phyloP scores from a whole-genome alignment of 2,888 invertebrate species.

The Mesochorus sp. region DNA sequence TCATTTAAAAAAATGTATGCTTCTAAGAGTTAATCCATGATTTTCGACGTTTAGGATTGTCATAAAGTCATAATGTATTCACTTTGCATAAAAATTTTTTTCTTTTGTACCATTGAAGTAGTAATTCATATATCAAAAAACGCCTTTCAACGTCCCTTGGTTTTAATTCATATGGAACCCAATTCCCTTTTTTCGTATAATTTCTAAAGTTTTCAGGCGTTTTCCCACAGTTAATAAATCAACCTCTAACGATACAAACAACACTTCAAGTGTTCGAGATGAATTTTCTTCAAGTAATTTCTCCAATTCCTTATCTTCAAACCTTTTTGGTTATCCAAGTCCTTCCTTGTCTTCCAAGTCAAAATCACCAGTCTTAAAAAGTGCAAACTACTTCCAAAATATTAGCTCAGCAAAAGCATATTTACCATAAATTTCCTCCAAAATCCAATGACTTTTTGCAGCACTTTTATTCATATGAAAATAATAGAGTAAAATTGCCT shows the following conservation, averaged over 20 bases:
- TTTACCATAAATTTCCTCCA: constrained; percentile 13
- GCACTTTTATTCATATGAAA: too few species aligned
- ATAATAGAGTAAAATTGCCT: too few species aligned
- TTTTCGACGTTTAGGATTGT: constrained; percentile 35
- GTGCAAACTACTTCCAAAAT: constrained; percentile 51
- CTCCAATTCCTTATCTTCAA: constrained; percentile 61
- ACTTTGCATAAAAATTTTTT: constrained; percentile 61
- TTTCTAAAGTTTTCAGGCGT: constrained; percentile 62
- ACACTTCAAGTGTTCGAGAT: constrained; percentile 61
- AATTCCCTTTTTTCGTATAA: constrained; percentile 54
- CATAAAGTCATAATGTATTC: constrained; percentile 53
- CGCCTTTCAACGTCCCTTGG: constrained; percentile 50
- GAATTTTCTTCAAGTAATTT: constrained; percentile 57
- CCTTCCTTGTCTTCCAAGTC: constrained; percentile 53
- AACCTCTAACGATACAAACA: constrained; percentile 60
- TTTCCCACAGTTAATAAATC: constrained; percentile 59
- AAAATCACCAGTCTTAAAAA: constrained; percentile 62
- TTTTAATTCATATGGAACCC: constrained; percentile 55
- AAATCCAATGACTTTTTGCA: constrained; percentile 14
- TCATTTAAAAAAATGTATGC: too few species aligned
- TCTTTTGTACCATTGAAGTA: constrained; percentile 58
- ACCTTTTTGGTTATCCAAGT: constrained; percentile 36
- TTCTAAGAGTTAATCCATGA: constrained; percentile 60
- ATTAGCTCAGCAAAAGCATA: constrained; percentile 11
- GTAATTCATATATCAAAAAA: constrained; percentile 38